These are phyloP conservation scores for Coranthus polyacanthus DNA, from an alignment of 2,797 vertebrate species.

Conservation along the genomic window DNA sequence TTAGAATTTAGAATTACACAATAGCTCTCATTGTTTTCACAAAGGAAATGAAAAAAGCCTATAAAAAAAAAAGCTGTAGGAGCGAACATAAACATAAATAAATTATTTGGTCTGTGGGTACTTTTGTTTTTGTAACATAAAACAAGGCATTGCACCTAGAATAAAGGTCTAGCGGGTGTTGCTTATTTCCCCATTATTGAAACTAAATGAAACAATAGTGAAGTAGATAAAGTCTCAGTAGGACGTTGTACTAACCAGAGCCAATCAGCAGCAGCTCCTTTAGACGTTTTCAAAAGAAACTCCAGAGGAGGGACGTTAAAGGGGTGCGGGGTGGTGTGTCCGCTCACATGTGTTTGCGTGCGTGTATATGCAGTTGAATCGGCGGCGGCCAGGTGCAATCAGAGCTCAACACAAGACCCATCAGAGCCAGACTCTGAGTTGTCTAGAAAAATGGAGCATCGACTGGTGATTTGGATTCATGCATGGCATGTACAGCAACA, in stretches of 20 bases:
- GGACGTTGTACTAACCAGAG: conserved; percentile 57
- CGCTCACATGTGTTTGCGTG: conserved; percentile 20
- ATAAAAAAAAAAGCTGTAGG: conserved; percentile 19
- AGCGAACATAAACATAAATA: not conserved
- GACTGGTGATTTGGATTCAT: conserved; percentile 28
- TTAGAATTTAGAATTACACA: conserved; percentile 23
- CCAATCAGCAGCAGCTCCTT: conserved; percentile 66
- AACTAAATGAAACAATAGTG: conserved; percentile 59
- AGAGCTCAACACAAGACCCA: conserved; percentile 45
- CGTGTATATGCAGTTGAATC: conserved; percentile 27
- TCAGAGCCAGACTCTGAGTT: conserved; percentile 27
- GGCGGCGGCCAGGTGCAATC: conserved; percentile 52
- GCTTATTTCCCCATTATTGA: conserved; percentile 51
- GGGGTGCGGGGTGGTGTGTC: conserved; percentile 26
- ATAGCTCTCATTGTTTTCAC: conserved; percentile 14
- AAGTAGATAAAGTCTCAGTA: conserved; percentile 56
- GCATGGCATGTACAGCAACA: conserved; percentile 39
- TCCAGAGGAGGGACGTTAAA: conserved; percentile 53
- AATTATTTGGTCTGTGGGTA: conserved; percentile 9
- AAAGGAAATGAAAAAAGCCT: not conserved
- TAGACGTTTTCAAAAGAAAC: conserved; percentile 52
- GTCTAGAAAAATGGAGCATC: conserved; percentile 27
- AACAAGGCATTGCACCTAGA: conserved; percentile 19
- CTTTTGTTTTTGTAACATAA: conserved; percentile 16
- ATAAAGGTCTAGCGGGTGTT: conserved; percentile 29